Evolutionary conservation across 2,113 vertebrate genomes (phyloP), one percentile per base, ranked within the genome.

Genomic region (Acrocephalus arundinaceus): DNA sequence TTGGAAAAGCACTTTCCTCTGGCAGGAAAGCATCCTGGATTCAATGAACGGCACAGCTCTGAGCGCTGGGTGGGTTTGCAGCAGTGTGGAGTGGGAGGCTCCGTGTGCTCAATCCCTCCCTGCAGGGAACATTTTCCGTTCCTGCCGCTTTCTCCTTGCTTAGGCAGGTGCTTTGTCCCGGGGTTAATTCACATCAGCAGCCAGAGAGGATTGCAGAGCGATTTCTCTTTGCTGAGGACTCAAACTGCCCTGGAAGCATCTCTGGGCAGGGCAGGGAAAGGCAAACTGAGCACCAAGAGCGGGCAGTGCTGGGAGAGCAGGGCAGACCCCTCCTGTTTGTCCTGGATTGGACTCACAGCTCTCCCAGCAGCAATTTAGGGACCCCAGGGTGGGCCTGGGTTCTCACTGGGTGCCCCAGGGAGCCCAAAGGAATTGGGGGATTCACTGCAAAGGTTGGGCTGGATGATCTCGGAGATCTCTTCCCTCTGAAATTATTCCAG

Each of bases 11-110:
- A 9, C 35, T 7, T 72, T 72, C n/a, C 83, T 91, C 43, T 6
- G 63, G 35, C 25, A 41, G 93, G 62, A 76, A 57, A 75, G 39
- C 35, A 3, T 18, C 82, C 55, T 28, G 65, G 72, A 80, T 72
- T 48, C 86, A 43, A 1, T 1, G 9, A 37, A 1, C 2, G 51
- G 1, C 1, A 0, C 25, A 31, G 43, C 3, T 5, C 72, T n/a
- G 43, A 10, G 1, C 3, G 3, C 18, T 43, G 67, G 6, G 1
- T 12, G 22, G 2, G 6, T 37, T 35, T 28, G 8, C 30, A 1
- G 1, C 75, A n/a, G 21, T 1, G 17, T 5, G 45, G 31, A 31
- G 14, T 11, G 63, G 83, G 67, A 54, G 54, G 59, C 49, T 78
- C 61, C 61, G 37, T 5, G 9, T 21, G 5, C 25, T 66, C 4